Evolutionary conservation across 1,140 invertebrate species (phyloP).

Genomic region (Drosophila santomea): DNA sequence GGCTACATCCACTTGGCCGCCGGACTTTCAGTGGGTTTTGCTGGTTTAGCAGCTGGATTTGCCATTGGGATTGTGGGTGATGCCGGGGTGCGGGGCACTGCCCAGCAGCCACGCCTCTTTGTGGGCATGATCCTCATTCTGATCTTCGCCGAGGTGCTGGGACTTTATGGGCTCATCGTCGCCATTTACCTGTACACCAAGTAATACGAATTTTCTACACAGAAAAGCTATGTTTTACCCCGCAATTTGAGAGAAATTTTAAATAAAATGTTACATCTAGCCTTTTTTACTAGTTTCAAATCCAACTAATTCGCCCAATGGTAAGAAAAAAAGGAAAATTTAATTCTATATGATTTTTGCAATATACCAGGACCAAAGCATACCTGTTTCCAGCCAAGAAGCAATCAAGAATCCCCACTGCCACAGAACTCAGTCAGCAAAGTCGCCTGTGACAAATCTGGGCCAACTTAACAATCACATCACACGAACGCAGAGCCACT

Average conservation of each 20-base stretch:
- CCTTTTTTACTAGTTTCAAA: not conserved
- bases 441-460: constrained; percentile 67
- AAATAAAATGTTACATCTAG: too few species aligned
- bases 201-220: constrained; percentile 36
- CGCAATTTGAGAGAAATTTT: too few species aligned
- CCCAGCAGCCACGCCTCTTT: constrained; percentile 96
- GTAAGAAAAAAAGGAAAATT: not conserved
- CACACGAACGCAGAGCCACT: constrained; percentile 35
- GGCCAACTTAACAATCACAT: constrained; percentile 72
- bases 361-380: not conserved
- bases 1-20: constrained; percentile 96
- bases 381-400: not conserved
- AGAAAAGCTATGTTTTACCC: not conserved
- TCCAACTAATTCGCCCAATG: too few species aligned
- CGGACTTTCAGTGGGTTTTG: constrained; percentile 94
- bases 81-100: constrained; percentile 95
- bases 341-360: not conserved
- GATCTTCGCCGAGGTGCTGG: constrained; percentile 98
- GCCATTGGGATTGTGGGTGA: constrained; percentile 97
- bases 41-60: constrained; percentile 95
- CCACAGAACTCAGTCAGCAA: constrained; percentile 11
- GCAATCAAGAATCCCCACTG: constrained; percentile 28
- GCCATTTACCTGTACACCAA: constrained; percentile 95
- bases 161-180: constrained; percentile 97
- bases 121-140: constrained; percentile 98